phyloP scores from a whole-genome alignment of 1,140 invertebrate species.

The Stegodyphus dumicola region DNA sequence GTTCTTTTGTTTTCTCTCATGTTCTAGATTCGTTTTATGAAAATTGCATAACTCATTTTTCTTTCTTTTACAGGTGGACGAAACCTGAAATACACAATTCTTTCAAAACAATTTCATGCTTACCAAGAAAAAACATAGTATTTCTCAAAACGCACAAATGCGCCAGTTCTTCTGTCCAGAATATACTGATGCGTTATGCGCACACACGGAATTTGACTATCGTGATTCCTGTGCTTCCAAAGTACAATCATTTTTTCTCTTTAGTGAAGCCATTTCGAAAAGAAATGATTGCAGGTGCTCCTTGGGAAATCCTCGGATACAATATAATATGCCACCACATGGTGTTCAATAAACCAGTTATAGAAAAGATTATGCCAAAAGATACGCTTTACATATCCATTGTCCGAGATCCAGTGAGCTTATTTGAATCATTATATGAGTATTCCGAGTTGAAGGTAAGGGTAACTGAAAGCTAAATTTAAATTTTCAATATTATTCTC shows the following conservation, averaged over 20 bases:
- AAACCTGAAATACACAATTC: not conserved
- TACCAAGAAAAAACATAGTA: conserved; percentile 57
- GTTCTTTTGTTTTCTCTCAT: too few species aligned
- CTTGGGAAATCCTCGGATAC: conserved; percentile 51
- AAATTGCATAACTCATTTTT: not conserved
- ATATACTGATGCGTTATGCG: conserved; percentile 62
- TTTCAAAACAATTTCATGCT: conserved; percentile 43
- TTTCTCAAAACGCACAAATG: conserved; percentile 62
- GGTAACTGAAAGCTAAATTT: too few species aligned
- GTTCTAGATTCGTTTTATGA: not conserved
- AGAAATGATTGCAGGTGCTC: conserved; percentile 50
- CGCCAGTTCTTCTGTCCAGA: conserved; percentile 62
- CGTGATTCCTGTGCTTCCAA: conserved; percentile 62
- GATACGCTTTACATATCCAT: conserved; percentile 68
- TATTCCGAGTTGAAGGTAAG: conserved; percentile 65
- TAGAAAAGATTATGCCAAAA: conserved; percentile 66
- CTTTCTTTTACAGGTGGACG: conserved; percentile 41
- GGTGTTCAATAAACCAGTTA: conserved; percentile 64
- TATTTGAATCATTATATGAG: conserved; percentile 67
- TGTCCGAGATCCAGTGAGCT: conserved; percentile 67
- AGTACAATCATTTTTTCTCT: conserved; percentile 64
- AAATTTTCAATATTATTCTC: too few species aligned
- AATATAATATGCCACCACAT: conserved; percentile 66
- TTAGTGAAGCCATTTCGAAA: conserved; percentile 62
- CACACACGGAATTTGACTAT: conserved; percentile 55